These are phyloP conservation scores for Unio pictorum DNA, from an alignment of 2,888 invertebrate species.

Conservation along the genomic window DNA sequence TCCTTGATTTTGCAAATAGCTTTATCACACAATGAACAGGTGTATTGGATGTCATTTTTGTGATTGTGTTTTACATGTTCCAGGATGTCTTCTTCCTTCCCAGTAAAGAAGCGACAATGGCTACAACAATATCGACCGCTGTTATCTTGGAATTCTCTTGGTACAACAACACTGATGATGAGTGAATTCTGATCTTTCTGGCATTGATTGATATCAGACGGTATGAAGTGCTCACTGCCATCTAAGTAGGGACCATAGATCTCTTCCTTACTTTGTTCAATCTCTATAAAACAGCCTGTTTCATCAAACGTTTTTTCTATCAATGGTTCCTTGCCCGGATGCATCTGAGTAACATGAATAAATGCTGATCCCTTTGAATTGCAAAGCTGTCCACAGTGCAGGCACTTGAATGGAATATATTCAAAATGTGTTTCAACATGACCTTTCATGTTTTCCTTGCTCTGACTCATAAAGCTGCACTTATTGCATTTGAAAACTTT, in stretches of 20 bases:
- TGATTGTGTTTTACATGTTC: conserved; percentile 44
- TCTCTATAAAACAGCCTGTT: conserved; percentile 29
- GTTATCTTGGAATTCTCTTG: conserved; percentile 9
- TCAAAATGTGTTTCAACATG: conserved; percentile 46
- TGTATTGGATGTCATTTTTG: conserved; percentile 38
- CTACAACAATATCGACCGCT: conserved; percentile 44
- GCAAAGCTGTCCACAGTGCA: conserved; percentile 36
- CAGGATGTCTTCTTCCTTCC: conserved; percentile 37
- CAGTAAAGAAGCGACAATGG: conserved; percentile 47
- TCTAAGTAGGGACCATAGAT: too few relatives aligned
- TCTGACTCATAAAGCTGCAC: conserved; percentile 33
- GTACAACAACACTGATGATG: conserved; percentile 22
- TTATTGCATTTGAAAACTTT: conserved; percentile 23
- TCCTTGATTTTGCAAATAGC: conserved; percentile 32
- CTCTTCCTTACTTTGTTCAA: not conserved
- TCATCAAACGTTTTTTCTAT: conserved; percentile 37
- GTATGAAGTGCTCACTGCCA: too few relatives aligned
- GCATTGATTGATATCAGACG: too few relatives aligned
- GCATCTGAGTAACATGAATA: conserved; percentile 36
- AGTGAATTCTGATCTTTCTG: conserved; percentile 8
- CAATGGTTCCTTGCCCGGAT: conserved; percentile 29
- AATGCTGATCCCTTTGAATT: conserved; percentile 32
- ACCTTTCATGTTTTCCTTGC: conserved; percentile 35
- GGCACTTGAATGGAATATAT: conserved; percentile 39
- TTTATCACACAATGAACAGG: conserved; percentile 53